Conservation (phyloP, 2,888 invertebrate species). For the Flexamia atlantica region DNA sequence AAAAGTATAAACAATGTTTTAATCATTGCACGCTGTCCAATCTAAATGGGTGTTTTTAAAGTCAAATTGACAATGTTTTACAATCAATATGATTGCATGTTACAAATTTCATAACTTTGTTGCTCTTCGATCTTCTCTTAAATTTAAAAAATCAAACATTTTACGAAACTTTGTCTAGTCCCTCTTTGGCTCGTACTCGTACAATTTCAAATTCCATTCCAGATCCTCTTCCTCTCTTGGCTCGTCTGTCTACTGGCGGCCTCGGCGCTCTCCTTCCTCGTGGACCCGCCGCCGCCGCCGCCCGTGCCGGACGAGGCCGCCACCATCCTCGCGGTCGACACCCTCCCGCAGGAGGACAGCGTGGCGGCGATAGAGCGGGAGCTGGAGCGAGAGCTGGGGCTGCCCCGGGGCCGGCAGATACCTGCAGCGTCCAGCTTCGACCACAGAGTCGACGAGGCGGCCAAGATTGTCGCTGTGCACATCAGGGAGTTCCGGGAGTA, state of each 20-base stretch:
- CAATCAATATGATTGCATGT: too few species aligned
- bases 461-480: slow-evolving; percentile 5
- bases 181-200: too few species aligned
- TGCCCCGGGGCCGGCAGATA: neutral
- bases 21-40: too few species aligned
- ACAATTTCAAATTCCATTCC: neutral
- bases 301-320: slow-evolving; percentile 23
- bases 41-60: too few species aligned
- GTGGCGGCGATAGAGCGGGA: neutral
- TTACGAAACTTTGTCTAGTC: too few species aligned
- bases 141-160: too few species aligned
- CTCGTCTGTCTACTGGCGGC: neutral
- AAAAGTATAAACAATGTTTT: too few species aligned
- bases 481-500: neutral
- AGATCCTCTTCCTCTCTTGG: neutral
- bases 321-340: neutral
- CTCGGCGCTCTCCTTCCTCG: neutral
- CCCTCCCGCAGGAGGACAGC: slow-evolving; percentile 15
- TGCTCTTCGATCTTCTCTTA: too few species aligned
- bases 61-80: too few species aligned
- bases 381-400: neutral
- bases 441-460: neutral
- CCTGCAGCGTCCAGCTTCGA: slow-evolving; percentile 12
- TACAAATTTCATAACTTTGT: too few species aligned
- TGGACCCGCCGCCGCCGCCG: slow-evolving; percentile 8